Base-by-base conservation (phyloP, 2,888 invertebrate genomes). In the Ophion ventricosus region DNA sequence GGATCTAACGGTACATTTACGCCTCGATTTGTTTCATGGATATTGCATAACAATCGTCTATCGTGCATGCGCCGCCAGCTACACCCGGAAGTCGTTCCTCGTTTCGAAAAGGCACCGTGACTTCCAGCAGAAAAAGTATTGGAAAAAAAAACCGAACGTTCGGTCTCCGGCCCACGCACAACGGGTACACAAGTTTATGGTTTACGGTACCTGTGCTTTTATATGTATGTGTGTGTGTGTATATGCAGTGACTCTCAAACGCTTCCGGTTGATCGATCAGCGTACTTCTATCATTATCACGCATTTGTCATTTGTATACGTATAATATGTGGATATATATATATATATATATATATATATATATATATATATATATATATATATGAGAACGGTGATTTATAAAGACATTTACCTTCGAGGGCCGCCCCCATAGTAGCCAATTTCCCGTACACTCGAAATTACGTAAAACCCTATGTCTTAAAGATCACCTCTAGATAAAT, bases 31-130 rank as follows among this genome's bases (percentile, higher is more conserved):
- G 74, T 82, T 74, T 17, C 35, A 76, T 73, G 75, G 74, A 66
- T 66, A 73, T 84, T 82, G 79, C 82, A 76, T 80, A 82, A 84
- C 35, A 26, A 72, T 79, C 79, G 63, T 14, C 17, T 35, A 29
- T 61, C 64, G 61, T 49, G 35, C 23, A 23, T 43, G 49, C 29
- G 66, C 29, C 43, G 20, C 11, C 56, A 25, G 57, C 29, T 29
- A 66, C 61, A 84, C 84, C 84, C 84, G 84, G 84, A 84, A 84
- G 82, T 82, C 82, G 82, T 79, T 76, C 43, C 72, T 80, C 67
- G 76, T 64, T 84, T 79, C 84, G 79, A 40, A 56, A 63, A 84
- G 79, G 61, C 67, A 75, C 70, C 82, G 82, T 78, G 75, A 79
- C 78, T 84, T 72, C 70, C 64, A 74, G 10, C 23, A 61, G 54